Percentiles rank a stretch among this genome's conserved stretches.
phyloP scores from a whole-genome alignment of 2,797 vertebrate genomes.

The Semotilus atromaculatus region DNA sequence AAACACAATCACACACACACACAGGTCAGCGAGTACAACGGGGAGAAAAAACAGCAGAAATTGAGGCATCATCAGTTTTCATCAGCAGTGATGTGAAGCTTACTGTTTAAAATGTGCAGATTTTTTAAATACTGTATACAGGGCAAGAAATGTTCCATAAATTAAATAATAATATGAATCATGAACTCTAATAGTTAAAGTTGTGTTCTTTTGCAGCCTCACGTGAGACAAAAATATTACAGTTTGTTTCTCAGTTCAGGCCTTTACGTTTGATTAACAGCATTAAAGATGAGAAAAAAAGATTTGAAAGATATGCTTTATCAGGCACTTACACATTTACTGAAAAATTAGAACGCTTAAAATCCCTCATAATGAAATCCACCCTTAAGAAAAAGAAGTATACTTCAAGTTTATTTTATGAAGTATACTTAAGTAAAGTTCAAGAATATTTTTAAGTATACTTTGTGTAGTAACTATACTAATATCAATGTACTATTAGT shows the following conservation, averaged over 20 bases:
- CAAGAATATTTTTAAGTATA: too few relatives aligned
- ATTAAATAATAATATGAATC: not conserved
- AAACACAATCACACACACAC: not conserved
- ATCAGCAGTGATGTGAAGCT: not conserved
- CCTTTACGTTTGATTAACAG: not conserved
- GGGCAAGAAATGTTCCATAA: not conserved
- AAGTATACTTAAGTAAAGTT: too few relatives aligned
- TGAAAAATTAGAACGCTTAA: not conserved
- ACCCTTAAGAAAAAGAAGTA: too few relatives aligned
- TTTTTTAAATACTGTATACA: not conserved
- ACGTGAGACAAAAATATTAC: not conserved
- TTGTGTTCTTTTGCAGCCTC: not conserved
- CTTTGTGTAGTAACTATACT: too few relatives aligned
- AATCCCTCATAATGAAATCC: not conserved
- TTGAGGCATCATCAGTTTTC: not conserved
- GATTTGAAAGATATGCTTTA: not conserved
- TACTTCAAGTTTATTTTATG: too few relatives aligned
- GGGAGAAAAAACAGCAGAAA: not conserved
- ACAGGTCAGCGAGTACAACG: slow-evolving; percentile 9
- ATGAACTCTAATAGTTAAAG: not conserved
- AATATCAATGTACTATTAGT: too few relatives aligned
- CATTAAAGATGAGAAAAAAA: not conserved
- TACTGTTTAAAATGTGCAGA: not conserved
- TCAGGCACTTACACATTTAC: not conserved
- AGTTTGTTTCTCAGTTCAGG: not conserved